These are phyloP conservation scores for Oceanites oceanicus DNA, from an alignment of 2,113 vertebrate species.

Conservation along the genomic window DNA sequence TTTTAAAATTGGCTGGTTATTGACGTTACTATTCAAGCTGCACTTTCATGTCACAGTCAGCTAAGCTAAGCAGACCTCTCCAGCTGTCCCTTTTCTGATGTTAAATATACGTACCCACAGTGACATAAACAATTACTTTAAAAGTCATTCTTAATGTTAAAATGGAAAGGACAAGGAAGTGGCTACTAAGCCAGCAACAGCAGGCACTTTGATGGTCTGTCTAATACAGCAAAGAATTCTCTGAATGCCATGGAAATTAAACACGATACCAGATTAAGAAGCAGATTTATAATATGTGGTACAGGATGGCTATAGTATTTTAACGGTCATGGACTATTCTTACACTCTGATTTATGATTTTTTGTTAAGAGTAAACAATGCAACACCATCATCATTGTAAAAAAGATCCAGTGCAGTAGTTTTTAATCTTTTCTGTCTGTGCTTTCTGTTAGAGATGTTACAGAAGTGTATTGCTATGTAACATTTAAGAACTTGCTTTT, in stretches of 20 bases:
- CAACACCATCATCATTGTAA: background rate
- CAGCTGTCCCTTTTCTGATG: background rate
- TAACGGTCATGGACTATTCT: background rate
- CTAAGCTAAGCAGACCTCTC: background rate
- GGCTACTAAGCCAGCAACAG: background rate
- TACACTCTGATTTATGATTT: background rate
- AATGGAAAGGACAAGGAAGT: background rate
- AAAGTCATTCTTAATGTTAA: background rate
- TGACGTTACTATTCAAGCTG: background rate
- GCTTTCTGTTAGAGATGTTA: background rate
- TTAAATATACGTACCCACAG: background rate
- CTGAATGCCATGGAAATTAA: background rate
- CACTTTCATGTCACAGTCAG: background rate
- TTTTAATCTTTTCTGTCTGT: background rate
- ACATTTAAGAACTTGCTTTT: background rate
- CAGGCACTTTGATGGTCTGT: background rate
- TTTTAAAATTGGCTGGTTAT: background rate
- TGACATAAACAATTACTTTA: background rate
- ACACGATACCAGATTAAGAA: background rate
- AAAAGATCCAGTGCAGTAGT: background rate
- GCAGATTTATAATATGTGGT: background rate
- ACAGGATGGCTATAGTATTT: background rate
- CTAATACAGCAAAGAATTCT: background rate
- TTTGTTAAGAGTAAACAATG: background rate
- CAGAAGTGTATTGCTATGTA: background rate